Base-by-base conservation (phyloP, 2,113 vertebrate species). In the Turnix velox region DNA sequence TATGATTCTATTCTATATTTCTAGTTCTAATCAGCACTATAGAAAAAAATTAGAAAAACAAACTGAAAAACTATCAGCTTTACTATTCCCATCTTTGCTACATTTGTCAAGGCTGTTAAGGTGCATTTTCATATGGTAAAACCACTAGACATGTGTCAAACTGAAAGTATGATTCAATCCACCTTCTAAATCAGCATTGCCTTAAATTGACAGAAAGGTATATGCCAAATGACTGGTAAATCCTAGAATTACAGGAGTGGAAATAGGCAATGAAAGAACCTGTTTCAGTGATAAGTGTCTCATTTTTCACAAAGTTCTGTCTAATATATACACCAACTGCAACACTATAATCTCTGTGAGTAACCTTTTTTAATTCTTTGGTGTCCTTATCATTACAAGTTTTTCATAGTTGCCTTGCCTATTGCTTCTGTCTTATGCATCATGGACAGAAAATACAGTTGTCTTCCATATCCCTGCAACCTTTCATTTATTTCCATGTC, bases 121-220 rank as follows among this genome's bases (percentile, higher is more conserved):
- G 43, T 63, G 24, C 27, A 67, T 86, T 74, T 94, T 93, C 68
- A 28, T 58, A 69, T 10, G 10, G 6, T 37, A 88, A 90, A 90
- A 87, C 8, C 42, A 94, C n/a, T 30, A 87, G 46, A 59, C 6
- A 0, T 69, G 45, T 49, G 37, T 40, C 30, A 86, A 90, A 88
- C 17, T 62, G 51, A 69, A 90, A 71, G 12, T 25, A 43, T 30
- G 23, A 77, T 71, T 81, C 59, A 74, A 84, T 84, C 5, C 11
- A 6, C 78, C 46, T 61, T 80, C 49, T 31, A 71, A 90, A 86
- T 33, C 46, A 74, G 9, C 24, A 55, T 37, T 77, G 27, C 67
- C 42, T 43, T 69, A 88, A 88, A 8, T 30, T 93, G 46, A 52
- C 71, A 81, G 40, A 79, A 30, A 25, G 77, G 24, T 57, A 49